phyloP scores from a whole-genome alignment of 2,797 vertebrate species.

The Masticophis lateralis region DNA sequence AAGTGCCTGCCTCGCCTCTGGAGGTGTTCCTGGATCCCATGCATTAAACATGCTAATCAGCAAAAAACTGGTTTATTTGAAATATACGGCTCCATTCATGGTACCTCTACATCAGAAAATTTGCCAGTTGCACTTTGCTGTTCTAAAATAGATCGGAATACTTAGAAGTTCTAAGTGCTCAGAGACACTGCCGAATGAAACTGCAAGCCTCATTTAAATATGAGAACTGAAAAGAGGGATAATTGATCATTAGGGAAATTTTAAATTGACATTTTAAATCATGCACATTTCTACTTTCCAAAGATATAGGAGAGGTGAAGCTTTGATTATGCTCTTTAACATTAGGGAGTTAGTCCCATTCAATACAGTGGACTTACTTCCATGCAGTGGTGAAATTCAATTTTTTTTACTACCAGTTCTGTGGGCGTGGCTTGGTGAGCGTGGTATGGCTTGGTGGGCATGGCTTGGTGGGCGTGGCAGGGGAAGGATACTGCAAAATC shows the following conservation, averaged over 20 bases:
- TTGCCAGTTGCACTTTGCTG: conserved; percentile 18
- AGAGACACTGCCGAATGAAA: neutral
- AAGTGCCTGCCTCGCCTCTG: conserved; percentile 6
- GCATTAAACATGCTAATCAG: conserved; percentile 25
- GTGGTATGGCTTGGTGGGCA: too few species aligned
- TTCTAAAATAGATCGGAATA: conserved; percentile 32
- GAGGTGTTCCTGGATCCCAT: neutral
- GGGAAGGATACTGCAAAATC: too few species aligned
- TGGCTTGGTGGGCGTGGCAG: too few species aligned
- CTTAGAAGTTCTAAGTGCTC: conserved; percentile 14
- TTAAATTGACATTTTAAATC: conserved; percentile 39
- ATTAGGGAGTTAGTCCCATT: neutral
- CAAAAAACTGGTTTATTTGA: conserved; percentile 37
- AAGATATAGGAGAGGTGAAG: conserved; percentile 31
- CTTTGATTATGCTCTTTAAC: conserved; percentile 12
- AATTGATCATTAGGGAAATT: conserved; percentile 34
- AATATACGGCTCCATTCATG: neutral
- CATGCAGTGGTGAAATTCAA: neutral
- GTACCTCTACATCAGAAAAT: neutral
- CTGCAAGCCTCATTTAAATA: conserved; percentile 21
- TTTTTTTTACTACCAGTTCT: too few species aligned
- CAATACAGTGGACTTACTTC: neutral
- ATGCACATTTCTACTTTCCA: conserved; percentile 30
- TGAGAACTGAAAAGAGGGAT: conserved; percentile 25
- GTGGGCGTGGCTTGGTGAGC: too few species aligned